These are phyloP conservation scores for Lanius collurio DNA, from an alignment of 2,113 vertebrate genomes.

Conservation along the genomic window DNA sequence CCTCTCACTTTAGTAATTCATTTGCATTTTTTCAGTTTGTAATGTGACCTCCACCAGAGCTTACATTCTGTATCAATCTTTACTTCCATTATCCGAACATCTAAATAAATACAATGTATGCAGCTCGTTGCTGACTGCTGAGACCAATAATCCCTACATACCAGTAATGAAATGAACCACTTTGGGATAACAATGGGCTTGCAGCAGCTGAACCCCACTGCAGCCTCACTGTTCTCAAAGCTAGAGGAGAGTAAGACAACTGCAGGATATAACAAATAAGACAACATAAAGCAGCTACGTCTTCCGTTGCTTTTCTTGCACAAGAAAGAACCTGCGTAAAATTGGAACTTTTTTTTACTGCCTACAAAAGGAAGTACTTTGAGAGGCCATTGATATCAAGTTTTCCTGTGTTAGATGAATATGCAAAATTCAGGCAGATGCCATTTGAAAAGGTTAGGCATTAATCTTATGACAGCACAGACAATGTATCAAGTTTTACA, in stretches of 20 bases:
- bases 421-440: not conserved
- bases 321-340: not conserved
- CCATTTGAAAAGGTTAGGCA: conserved; percentile 20
- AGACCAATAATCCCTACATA: not conserved
- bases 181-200: not conserved
- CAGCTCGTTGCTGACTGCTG: not conserved
- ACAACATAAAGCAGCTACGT: fast-evolving
- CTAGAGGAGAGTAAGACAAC: not conserved
- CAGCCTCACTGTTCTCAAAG: not conserved
- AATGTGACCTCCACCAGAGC: not conserved
- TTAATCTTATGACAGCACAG: not conserved
- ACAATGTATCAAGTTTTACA: not conserved
- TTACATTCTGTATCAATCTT: not conserved
- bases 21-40: conserved; percentile 18
- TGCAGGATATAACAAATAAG: not conserved
- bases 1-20: not conserved
- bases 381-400: not conserved
- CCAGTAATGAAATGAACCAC: not conserved
- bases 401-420: not conserved
- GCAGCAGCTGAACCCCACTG: not conserved
- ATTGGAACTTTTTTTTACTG: not conserved
- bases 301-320: not conserved
- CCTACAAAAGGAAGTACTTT: not conserved
- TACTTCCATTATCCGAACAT: not conserved
- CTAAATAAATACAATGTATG: not conserved